Evolutionary conservation across 2,797 vertebrate genomes (phyloP).

Genomic region (Pteropus rufus): DNA sequence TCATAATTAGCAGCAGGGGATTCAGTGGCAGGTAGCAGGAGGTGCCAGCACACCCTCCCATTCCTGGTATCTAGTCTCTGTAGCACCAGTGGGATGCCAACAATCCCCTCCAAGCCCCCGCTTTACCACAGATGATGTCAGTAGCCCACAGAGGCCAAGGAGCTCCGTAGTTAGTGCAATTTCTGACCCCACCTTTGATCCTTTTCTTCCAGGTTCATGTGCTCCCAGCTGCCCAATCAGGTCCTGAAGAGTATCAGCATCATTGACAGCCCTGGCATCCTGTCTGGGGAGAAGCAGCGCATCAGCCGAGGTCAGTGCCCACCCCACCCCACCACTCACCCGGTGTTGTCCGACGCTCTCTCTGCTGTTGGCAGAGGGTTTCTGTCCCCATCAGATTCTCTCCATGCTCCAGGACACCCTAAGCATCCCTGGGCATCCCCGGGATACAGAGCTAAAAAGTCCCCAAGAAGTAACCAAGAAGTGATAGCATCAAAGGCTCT

Average conservation of each 20-base stretch:
- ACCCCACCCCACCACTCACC: accelerated
- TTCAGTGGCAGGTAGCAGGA: not conserved
- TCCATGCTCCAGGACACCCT: not conserved
- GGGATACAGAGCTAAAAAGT: not conserved
- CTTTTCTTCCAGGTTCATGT: slow-evolving; percentile 90
- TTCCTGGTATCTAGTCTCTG: not conserved
- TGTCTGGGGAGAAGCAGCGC: slow-evolving; percentile 97
- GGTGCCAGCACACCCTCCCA: not conserved
- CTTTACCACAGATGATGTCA: not conserved
- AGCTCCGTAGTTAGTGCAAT: not conserved
- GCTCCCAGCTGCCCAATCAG: slow-evolving; percentile 96
- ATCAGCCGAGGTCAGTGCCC: slow-evolving; percentile 91
- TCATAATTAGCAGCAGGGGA: not conserved
- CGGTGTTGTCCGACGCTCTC: not conserved
- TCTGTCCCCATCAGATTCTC: not conserved
- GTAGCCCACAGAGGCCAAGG: not conserved
- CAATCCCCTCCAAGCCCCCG: not conserved
- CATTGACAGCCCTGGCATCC: slow-evolving; percentile 97
- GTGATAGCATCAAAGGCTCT: not conserved
- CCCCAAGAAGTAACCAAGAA: not conserved
- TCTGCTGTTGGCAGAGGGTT: not conserved
- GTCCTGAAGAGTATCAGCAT: slow-evolving; percentile 91
- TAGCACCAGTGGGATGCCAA: not conserved
- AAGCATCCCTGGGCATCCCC: not conserved
- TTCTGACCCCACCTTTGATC: not conserved